A percentile compares a stretch with the other conserved stretches of the same genome.
Conservation (phyloP, 1,140 invertebrate species). For the Eumaeus atala region DNA sequence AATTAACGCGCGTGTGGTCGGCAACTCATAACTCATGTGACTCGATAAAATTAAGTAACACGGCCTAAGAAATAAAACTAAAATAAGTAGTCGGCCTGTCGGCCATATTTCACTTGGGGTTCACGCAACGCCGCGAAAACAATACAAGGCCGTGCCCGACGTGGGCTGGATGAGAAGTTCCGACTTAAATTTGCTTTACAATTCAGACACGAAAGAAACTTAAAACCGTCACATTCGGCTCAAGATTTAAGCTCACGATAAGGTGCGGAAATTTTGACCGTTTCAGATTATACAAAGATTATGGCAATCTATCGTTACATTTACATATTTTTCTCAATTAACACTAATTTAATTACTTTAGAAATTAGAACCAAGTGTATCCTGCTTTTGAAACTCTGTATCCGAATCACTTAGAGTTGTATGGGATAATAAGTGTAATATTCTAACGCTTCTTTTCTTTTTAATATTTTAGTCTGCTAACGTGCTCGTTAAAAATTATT, state of each 20-base stretch:
- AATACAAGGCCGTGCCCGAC: conserved; percentile 61
- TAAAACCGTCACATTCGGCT: not conserved
- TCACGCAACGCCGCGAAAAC: conserved; percentile 70
- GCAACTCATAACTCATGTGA: conserved; percentile 65
- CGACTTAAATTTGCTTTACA: conserved; percentile 8
- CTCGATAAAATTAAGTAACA: conserved; percentile 72
- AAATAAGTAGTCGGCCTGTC: conserved; percentile 63
- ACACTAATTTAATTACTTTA: no score
- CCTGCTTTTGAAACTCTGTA: no score
- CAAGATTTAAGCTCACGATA: not conserved
- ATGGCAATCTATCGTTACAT: no score
- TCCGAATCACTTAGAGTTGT: no score
- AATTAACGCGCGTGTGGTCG: conserved; percentile 69
- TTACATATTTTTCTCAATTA: no score
- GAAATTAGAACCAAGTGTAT: no score
- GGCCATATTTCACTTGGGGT: conserved; percentile 62
- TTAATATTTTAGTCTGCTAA: no score
- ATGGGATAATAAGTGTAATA: no score
- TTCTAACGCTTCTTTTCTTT: no score
- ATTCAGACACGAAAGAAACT: conserved; percentile 12
- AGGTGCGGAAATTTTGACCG: no score
- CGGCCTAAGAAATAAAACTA: conserved; percentile 53
- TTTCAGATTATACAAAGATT: no score
- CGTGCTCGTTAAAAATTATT: no score
- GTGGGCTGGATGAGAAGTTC: conserved; percentile 34